Evolutionary conservation across 1,140 invertebrate genomes (phyloP), one percentile per base, ranked within the genome.

Genomic region (Leptinotarsa undecemlineata): DNA sequence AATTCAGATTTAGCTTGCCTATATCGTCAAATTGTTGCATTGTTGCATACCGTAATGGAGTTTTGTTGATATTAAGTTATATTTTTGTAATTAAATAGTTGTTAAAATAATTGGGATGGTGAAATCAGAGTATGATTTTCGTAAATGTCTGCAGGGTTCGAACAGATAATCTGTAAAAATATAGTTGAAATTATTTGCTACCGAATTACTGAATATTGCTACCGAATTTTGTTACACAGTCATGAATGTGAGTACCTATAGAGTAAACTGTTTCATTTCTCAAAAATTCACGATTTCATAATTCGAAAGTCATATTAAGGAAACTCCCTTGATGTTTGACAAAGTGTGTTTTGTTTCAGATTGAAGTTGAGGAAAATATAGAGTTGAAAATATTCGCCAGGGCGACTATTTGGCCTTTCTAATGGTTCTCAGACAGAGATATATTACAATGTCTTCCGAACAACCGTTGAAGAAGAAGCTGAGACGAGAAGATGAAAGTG

Each of bases 391-490:
- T 57, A 15, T 57, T 57, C 17, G 15, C 51, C 51, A 15, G n/a
- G 17, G 51, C 51, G 51, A 57, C 51, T 57, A 15, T 21, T 21
- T 64, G 17, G 20, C 63, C 63, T 19, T 79, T 83, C 82, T 84
- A 84, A 85, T 85, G 84, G 84, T 85, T 81, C 82, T 83, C 74
- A 75, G 77, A 76, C 77, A 84, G 74, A 76, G 77, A 61, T 77
- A 81, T 47, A 77, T 72, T 79, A 85, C 81, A 76, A 90, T 89
- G 88, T 87, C 88, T 84, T 90, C 88, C 77, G 91, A 92, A 84
- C 92, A 93, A 85, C 92, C 92, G 75, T 90, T 91, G 57, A 93
- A 92, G 85, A 93, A 93, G 84, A 92, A 92, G 81, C 89, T 90
- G 77, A 88, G 91, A 77, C 88, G 91, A 64, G 89, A 85, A 84